A percentile compares a stretch with the other conserved stretches of the same genome.
These are phyloP conservation scores for Misgurnus anguillicaudatus DNA, from an alignment of 2,113 vertebrate genomes.

Conservation along the genomic window DNA sequence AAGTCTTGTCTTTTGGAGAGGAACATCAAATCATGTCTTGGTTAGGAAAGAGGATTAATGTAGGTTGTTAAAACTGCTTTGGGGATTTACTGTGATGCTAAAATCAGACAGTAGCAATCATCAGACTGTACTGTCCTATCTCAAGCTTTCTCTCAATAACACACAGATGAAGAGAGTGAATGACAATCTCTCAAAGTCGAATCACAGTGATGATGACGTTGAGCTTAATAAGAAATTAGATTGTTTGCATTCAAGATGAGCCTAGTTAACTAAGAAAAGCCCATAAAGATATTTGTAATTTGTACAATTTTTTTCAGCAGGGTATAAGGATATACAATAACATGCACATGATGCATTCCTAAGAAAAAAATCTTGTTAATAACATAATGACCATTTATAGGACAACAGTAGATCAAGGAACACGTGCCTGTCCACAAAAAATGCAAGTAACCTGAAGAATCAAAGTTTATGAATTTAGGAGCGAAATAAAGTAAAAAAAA, in stretches of 20 bases:
- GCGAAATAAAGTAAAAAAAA: neutral
- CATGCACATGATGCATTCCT: no score
- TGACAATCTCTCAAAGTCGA: conserved; percentile 20
- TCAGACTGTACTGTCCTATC: conserved; percentile 52
- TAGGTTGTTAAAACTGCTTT: conserved; percentile 66
- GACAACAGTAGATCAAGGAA: neutral
- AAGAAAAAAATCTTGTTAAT: neutral
- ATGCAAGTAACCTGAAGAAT: neutral
- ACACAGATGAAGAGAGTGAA: neutral
- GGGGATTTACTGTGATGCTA: conserved; percentile 66
- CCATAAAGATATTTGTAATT: no score
- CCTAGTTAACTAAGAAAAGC: neutral
- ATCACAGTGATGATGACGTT: neutral
- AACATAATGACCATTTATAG: neutral
- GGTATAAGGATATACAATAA: no score
- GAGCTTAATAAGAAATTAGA: neutral
- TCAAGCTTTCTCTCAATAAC: conserved; percentile 11
- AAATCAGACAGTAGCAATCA: conserved; percentile 66
- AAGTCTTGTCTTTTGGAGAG: conserved; percentile 62
- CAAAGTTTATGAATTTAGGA: neutral
- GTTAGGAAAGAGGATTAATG: conserved; percentile 78
- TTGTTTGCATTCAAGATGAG: neutral
- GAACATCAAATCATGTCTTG: conserved; percentile 74
- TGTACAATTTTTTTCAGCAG: no score
- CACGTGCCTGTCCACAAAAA: neutral